Percentiles rank a stretch among this genome's conserved stretches.
Conservation (phyloP, 2,888 invertebrate species). For the Megastigmus dorsalis region DNA sequence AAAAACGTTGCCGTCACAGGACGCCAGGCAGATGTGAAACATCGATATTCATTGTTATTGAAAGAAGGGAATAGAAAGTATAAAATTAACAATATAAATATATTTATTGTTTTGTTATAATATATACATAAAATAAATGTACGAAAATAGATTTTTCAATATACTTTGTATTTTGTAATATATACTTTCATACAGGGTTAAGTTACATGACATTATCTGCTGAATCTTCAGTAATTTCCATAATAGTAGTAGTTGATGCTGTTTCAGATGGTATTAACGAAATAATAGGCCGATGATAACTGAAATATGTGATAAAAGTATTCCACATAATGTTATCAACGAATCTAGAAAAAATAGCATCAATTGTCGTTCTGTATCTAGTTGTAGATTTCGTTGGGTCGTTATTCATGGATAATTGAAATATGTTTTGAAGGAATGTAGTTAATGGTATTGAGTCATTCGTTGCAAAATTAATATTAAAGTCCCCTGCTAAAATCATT, state of each 20-base stretch:
- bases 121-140: no score
- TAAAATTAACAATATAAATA: no score
- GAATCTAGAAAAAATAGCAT: conserved; percentile 15
- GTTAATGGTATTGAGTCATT: not conserved
- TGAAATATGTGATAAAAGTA: not conserved
- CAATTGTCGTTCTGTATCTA: conserved; percentile 18
- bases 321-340: not conserved
- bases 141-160: no score
- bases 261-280: conserved; percentile 75
- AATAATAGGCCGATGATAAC: not conserved
- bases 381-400: not conserved
- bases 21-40: no score
- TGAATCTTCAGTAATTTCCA: no score
- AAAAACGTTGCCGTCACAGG: no score
- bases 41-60: no score
- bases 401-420: conserved; percentile 9
- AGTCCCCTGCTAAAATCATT: conserved; percentile 8
- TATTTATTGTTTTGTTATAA: no score
- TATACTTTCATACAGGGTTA: no score
- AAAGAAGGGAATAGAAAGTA: not conserved
- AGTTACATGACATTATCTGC: no score
- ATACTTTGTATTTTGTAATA: no score
- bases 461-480: not conserved
- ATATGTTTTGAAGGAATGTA: not conserved
- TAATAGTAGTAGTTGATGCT: not conserved